A percentile compares a stretch with the other conserved stretches of the same genome.
phyloP scores from a whole-genome alignment of 2,113 vertebrate genomes.

The Elephas maximus region DNA sequence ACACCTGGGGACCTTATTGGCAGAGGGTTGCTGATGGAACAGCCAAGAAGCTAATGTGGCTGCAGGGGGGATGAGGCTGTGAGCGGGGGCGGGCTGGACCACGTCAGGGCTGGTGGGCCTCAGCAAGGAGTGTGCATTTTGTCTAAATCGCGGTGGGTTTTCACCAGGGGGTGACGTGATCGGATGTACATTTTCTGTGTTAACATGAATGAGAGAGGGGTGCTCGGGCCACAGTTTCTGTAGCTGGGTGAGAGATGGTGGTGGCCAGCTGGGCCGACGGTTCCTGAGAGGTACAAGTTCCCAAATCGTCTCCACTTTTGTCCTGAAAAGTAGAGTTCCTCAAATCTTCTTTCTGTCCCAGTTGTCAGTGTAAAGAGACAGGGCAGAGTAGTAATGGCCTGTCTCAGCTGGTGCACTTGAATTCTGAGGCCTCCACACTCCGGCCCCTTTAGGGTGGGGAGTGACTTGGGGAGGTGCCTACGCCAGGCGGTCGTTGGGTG shows the following conservation, averaged over 20 bases:
- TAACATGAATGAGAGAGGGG: background rate
- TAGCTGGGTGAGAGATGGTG: background rate
- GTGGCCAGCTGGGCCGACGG: background rate
- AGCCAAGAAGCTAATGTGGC: background rate
- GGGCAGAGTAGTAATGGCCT: background rate
- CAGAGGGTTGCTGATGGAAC: background rate
- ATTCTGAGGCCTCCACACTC: background rate
- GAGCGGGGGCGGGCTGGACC: background rate
- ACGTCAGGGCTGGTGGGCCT: background rate
- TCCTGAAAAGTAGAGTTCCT: background rate
- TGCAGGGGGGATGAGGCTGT: background rate
- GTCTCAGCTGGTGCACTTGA: background rate
- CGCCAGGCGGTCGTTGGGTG: too few species aligned
- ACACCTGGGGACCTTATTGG: too few species aligned
- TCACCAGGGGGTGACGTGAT: background rate
- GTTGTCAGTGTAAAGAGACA: background rate
- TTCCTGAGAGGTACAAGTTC: background rate
- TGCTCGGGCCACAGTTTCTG: accelerated
- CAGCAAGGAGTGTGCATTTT: background rate
- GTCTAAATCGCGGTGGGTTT: background rate
- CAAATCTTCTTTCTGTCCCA: background rate
- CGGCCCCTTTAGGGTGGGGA: background rate
- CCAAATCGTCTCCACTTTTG: background rate
- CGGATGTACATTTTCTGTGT: background rate
- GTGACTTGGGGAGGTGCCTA: too few species aligned